Base-by-base conservation (phyloP, 2,797 vertebrate genomes). In the Lepus townsendii region DNA sequence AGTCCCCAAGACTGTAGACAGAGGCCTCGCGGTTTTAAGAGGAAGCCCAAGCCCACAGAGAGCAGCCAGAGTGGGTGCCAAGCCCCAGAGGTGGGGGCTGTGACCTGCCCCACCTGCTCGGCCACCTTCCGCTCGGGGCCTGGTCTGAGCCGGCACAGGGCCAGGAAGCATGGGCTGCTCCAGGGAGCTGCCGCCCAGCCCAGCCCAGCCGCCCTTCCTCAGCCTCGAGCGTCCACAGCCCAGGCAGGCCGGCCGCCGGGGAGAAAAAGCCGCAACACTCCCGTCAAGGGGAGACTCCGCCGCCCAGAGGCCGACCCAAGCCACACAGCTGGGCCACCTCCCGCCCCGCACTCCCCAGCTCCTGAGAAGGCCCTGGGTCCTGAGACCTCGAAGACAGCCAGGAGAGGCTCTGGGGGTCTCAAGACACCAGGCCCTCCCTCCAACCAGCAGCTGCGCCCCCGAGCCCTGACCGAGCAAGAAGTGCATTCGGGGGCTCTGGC, bases 71-170 rank as follows among this genome's bases (percentile, higher is more conserved):
- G 47, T 73, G 97, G 95, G 1, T 98, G 90, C 50, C 94, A 76
- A 12, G 50, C 78, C 13, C 38, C 54, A 1, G 3, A 68, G 0
- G 4, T 87, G 27, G 0, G 72, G 0, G 8, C 91, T 1, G 91
- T 97, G 65, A 98, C 98, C 75, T 99, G 99, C 6, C 99, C 99
- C 96, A 98, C 99, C 96, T 99, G 99, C 89, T 98, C 98, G 7
- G 98, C 99, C 97, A 98, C 98, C 96, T 99, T 99, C 97, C 98
- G 99, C 78, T 99, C 99, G 47, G 97, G 99, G 95, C 99, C 99
- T 0, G 99, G 99, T 76, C 98, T 99, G 97, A 99, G 99, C 97
- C 99, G 99, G 97, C 99, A 99, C 97, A 99, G 99, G 98, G 99
- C 99, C 95, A 99, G 99, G 98, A 99, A 99, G 92, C 99, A 99